phyloP scores from a whole-genome alignment of 2,888 invertebrate species.

The Stictocephala bisonia region DNA sequence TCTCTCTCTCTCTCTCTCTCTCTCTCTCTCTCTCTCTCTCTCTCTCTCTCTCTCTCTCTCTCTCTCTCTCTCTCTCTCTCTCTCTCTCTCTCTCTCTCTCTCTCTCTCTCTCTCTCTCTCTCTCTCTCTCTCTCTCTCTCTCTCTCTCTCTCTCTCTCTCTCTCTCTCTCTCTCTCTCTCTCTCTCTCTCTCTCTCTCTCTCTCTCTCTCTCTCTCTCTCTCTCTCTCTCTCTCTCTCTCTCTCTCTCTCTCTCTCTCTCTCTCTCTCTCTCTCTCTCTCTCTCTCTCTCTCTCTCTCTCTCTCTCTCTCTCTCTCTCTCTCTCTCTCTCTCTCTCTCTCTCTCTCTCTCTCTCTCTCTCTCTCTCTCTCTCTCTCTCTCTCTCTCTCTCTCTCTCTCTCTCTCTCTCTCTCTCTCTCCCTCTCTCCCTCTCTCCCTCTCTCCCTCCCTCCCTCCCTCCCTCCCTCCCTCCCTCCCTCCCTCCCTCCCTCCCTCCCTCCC shows the following conservation, averaged over 20 bases:
- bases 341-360: constrained; percentile 5
- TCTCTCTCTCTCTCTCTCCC: not conserved
- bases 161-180: not conserved
- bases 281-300: constrained; percentile 53
- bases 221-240: constrained; percentile 50
- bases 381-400: constrained; percentile 1
- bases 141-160: constrained; percentile 19
- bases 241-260: constrained; percentile 58
- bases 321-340: constrained; percentile 36
- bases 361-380: constrained; percentile 24
- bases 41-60: constrained; percentile 14
- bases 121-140: not conserved
- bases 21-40: constrained; percentile 7
- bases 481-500: not conserved
- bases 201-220: constrained; percentile 23
- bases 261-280: constrained; percentile 36
- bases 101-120: not conserved
- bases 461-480: not conserved
- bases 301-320: constrained; percentile 52
- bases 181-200: constrained; percentile 51
- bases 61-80: not conserved
- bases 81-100: not conserved
- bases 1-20: constrained; percentile 7
- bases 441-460: not conserved
- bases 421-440: not conserved